phyloP scores from a whole-genome alignment of 2,113 vertebrate species.

The Triplophysa tibetana region DNA sequence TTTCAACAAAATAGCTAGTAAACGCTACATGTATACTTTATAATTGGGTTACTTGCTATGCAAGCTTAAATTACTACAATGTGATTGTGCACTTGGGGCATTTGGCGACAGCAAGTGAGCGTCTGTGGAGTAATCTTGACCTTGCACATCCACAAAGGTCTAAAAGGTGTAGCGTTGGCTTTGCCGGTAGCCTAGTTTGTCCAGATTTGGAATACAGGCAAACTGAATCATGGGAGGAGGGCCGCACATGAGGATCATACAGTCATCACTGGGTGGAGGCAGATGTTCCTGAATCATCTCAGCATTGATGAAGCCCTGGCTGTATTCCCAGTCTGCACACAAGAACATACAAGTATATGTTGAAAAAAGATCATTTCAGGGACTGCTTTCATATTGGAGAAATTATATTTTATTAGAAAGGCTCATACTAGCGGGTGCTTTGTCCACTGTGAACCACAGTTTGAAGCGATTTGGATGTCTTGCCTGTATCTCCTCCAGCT shows the following conservation, averaged over 20 bases:
- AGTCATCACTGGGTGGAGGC: constrained; percentile 67
- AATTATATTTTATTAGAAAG: neutral
- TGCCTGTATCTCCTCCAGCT: constrained; percentile 73
- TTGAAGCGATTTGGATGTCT: constrained; percentile 68
- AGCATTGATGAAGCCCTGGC: constrained; percentile 71
- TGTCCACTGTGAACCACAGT: constrained; percentile 77
- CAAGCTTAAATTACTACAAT: neutral
- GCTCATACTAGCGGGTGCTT: constrained; percentile 68
- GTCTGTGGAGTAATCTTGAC: constrained; percentile 17
- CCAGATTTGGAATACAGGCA: constrained; percentile 75
- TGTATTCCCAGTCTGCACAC: constrained; percentile 72
- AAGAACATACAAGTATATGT: neutral
- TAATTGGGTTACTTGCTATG: neutral
- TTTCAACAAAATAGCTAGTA: neutral
- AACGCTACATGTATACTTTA: neutral
- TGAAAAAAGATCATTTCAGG: neutral
- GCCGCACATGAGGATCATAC: constrained; percentile 75
- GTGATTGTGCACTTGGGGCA: neutral
- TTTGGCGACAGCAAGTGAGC: neutral
- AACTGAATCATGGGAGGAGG: constrained; percentile 78
- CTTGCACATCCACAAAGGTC: neutral
- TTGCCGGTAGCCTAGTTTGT: constrained; percentile 72
- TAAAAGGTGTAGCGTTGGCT: constrained; percentile 73
- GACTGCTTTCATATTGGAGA: neutral
- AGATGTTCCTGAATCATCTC: constrained; percentile 77